Conservation (phyloP, 2,113 vertebrate genomes). For the Cyphomyrus discorhynchus region DNA sequence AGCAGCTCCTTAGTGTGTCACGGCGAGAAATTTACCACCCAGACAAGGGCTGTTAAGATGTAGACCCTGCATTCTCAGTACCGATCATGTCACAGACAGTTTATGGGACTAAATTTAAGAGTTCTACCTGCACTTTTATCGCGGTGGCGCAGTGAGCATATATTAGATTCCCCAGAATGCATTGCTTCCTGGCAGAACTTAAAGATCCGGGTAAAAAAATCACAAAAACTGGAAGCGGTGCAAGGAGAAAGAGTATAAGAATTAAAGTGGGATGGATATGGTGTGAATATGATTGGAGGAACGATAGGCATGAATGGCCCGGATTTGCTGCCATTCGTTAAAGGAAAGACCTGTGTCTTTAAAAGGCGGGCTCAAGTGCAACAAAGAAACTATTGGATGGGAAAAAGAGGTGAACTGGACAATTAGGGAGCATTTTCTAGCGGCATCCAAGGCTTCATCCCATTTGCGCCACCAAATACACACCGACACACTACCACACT, state of each 20-base stretch:
- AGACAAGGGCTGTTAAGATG: not conserved
- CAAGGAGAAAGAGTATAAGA: not conserved
- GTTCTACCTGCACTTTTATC: not conserved
- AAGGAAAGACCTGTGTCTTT: not conserved
- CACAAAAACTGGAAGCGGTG: not conserved
- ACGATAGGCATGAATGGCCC: not conserved
- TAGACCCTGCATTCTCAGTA: not conserved
- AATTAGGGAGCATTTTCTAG: not conserved
- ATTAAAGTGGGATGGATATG: not conserved
- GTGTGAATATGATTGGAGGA: not conserved
- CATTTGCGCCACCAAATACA: not conserved
- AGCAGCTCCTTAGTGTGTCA: not conserved
- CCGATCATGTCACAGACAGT: not conserved
- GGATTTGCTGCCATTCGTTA: not conserved
- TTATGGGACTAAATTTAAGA: slow-evolving; percentile 4
- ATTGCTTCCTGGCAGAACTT: not conserved
- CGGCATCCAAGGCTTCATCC: not conserved
- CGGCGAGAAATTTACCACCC: not conserved
- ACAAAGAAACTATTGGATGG: not conserved
- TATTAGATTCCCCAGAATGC: not conserved
- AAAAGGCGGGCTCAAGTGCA: not conserved
- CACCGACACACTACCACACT: not conserved
- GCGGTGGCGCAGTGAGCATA: not conserved
- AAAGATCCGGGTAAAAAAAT: not conserved
- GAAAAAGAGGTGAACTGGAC: not conserved